Percentiles rank a stretch among this genome's conserved stretches.
phyloP scores from a whole-genome alignment of 2,113 vertebrate species.

The Chinchilla lanigera region DNA sequence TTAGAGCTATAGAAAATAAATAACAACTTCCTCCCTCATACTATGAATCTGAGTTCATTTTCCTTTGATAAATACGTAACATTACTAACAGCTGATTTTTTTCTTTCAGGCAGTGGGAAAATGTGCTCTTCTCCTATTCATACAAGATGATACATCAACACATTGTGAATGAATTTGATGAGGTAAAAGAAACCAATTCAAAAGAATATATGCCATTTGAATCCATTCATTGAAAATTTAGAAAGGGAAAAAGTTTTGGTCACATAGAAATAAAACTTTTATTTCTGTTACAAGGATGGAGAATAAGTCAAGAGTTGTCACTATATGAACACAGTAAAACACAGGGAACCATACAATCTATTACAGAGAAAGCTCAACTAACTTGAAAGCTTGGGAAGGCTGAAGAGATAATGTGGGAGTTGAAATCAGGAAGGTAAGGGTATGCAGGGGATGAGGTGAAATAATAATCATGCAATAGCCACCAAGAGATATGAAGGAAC shows the following conservation, averaged over 20 bases:
- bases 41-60: neutral
- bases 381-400: neutral
- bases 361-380: neutral
- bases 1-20: neutral
- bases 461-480: neutral
- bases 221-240: neutral
- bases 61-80: conserved; percentile 40
- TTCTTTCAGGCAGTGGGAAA: conserved; percentile 17
- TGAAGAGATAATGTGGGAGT: neutral
- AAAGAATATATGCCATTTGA: neutral
- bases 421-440: neutral
- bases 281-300: neutral
- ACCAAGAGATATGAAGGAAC: neutral
- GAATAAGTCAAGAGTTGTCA: neutral
- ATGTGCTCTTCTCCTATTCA: neutral
- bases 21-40: neutral
- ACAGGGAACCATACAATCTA: neutral
- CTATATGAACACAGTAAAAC: neutral
- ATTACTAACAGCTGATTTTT: neutral
- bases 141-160: neutral
- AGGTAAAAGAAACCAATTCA: neutral
- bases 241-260: neutral
- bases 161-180: conserved; percentile 1
- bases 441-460: neutral
- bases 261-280: neutral